Conservation (phyloP, 2,888 invertebrate species). For the Amorpha juglandis region DNA sequence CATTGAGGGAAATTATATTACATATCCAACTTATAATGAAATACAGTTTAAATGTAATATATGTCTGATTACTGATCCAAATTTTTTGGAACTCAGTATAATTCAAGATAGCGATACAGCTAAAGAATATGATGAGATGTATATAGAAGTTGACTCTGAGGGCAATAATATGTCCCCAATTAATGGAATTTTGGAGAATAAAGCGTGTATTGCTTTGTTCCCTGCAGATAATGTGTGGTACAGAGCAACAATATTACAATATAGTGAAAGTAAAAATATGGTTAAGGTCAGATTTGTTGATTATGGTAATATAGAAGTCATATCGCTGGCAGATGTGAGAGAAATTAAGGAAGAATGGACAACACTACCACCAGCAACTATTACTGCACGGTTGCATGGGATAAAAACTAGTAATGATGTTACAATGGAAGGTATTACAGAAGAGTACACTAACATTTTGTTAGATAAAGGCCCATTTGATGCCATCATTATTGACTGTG, state of each 20-base stretch:
- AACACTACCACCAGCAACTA: conserved; percentile 77
- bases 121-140: conserved; percentile 75
- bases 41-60: conserved; percentile 64
- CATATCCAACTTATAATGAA: conserved; percentile 49
- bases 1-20: conserved; percentile 43
- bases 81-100: conserved; percentile 63
- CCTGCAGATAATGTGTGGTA: conserved; percentile 88
- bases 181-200: conserved; percentile 70
- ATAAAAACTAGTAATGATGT: conserved; percentile 59
- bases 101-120: conserved; percentile 67
- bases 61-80: conserved; percentile 57
- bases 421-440: conserved; percentile 55
- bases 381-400: conserved; percentile 76
- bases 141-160: conserved; percentile 75
- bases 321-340: conserved; percentile 72
- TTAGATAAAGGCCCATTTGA: conserved; percentile 64
- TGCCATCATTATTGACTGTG: conserved; percentile 55
- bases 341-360: conserved; percentile 79
- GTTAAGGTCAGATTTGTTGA: conserved; percentile 89
- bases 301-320: conserved; percentile 87
- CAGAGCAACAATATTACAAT: conserved; percentile 86
- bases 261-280: conserved; percentile 63
- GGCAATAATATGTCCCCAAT: conserved; percentile 71
- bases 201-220: conserved; percentile 86
- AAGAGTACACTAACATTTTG: conserved; percentile 57